Conservation (phyloP, 2,888 invertebrate species). For the Mythimna lalbum region DNA sequence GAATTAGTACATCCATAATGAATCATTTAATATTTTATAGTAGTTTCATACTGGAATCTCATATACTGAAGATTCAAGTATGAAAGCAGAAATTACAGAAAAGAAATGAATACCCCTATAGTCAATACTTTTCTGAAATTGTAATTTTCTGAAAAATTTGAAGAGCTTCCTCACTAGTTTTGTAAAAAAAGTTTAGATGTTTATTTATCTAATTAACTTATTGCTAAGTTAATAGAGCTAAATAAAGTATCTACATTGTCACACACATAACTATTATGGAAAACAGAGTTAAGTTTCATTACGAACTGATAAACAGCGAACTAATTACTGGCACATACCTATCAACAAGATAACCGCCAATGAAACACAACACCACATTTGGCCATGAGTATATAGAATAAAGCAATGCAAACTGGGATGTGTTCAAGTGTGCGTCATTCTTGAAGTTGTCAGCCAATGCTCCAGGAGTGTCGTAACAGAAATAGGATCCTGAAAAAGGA, state of each 20-base stretch:
- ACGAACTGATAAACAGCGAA: slow-evolving; percentile 41
- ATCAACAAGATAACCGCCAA: slow-evolving; percentile 99
- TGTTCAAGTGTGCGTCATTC: slow-evolving; percentile 94
- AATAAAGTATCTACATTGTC: background rate
- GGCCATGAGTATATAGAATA: slow-evolving; percentile 99
- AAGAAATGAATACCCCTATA: too few species aligned
- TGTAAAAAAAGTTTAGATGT: too few species aligned
- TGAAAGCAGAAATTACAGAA: too few species aligned
- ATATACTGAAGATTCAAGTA: too few species aligned
- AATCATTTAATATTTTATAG: background rate
- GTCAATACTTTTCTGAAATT: too few species aligned
- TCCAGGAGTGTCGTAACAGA: slow-evolving; percentile 99
- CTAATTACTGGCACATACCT: slow-evolving; percentile 86
- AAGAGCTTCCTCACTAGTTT: too few species aligned
- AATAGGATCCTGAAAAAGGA: slow-evolving; percentile 96
- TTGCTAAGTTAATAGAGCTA: background rate
- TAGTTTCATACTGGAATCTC: too few species aligned
- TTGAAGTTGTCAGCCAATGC: slow-evolving; percentile 97
- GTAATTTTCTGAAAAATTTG: too few species aligned
- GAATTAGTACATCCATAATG: background rate
- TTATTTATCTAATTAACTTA: too few species aligned
- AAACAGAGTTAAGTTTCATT: slow-evolving; percentile 33
- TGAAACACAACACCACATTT: slow-evolving; percentile 98
- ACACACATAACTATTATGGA: background rate
- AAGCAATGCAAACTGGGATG: slow-evolving; percentile 95